phyloP scores from a whole-genome alignment of 2,113 vertebrate genomes.

The Vireo altiloquus region DNA sequence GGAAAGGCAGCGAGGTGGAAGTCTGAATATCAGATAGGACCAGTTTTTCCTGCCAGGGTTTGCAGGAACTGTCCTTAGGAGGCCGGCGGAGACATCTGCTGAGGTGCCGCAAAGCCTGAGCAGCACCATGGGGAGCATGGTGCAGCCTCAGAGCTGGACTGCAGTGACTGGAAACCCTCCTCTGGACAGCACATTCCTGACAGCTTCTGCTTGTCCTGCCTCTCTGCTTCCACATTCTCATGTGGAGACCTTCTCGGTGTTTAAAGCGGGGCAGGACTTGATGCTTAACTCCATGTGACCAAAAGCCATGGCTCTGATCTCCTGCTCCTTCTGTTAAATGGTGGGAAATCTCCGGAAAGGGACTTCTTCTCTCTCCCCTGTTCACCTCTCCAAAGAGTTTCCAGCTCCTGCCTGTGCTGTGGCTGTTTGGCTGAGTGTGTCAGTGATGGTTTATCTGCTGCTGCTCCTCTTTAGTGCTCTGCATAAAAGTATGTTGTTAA shows the following conservation, averaged over 20 bases:
- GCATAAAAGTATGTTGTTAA: not conserved
- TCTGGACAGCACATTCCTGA: not conserved
- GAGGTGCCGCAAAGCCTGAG: not conserved
- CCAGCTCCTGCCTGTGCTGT: not conserved
- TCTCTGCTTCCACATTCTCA: not conserved
- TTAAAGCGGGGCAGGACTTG: not conserved
- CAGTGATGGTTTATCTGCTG: not conserved
- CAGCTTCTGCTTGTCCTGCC: not conserved
- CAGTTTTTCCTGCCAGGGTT: not conserved
- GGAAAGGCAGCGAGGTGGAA: not conserved
- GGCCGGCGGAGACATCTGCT: rapidly evolving
- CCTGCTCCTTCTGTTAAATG: not conserved
- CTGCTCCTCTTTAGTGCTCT: not conserved
- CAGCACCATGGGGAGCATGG: not conserved
- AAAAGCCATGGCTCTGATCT: not conserved
- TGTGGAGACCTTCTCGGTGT: not conserved
- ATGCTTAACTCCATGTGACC: not conserved
- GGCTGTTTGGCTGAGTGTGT: not conserved
- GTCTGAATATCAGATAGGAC: not conserved
- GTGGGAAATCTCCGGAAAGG: not conserved
- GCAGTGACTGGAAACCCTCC: not conserved
- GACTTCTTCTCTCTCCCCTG: not conserved
- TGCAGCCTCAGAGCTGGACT: not conserved
- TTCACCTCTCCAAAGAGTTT: not conserved
- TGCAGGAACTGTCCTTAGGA: not conserved